These are phyloP conservation scores for Choreutis nemorana DNA, from an alignment of 2,888 invertebrate genomes.

Conservation along the genomic window DNA sequence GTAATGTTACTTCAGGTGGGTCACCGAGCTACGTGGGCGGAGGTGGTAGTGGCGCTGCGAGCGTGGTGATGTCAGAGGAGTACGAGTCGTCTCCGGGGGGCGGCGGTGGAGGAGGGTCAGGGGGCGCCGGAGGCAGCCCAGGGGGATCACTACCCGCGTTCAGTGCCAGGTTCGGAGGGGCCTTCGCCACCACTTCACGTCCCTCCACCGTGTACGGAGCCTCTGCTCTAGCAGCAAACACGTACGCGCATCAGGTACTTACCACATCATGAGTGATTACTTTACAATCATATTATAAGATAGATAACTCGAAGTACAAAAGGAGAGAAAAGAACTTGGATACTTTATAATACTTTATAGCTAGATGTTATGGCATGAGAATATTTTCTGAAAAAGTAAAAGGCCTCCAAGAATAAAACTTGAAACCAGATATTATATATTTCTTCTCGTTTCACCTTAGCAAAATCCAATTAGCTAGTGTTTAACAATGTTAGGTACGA, in stretches of 20 bases:
- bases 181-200: constrained; percentile 35
- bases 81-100: constrained; percentile 5
- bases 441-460: too few relatives aligned
- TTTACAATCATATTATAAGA: too few relatives aligned
- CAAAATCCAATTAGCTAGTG: not conserved
- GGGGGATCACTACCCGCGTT: constrained; percentile 59
- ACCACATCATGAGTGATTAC: too few relatives aligned
- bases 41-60: constrained; percentile 14
- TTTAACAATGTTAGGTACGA: not conserved
- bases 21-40: constrained; percentile 35
- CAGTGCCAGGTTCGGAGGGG: constrained; percentile 59
- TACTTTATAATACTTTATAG: too few relatives aligned
- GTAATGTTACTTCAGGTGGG: constrained; percentile 26
- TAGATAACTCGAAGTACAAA: too few relatives aligned
- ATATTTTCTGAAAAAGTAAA: too few relatives aligned
- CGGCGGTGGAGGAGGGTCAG: constrained; percentile 15
- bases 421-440: too few relatives aligned
- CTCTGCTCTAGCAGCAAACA: constrained; percentile 22
- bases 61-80: constrained; percentile 11
- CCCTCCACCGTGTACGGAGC: constrained; percentile 36
- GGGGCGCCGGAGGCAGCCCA: constrained; percentile 22
- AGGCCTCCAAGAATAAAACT: too few relatives aligned
- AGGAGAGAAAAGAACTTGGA: too few relatives aligned
- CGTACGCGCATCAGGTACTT: constrained; percentile 41
- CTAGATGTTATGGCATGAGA: too few relatives aligned